A percentile compares a stretch with the other conserved stretches of the same genome.
phyloP scores from a whole-genome alignment of 2,888 invertebrate species.

The Hypselothyrea guttata region DNA sequence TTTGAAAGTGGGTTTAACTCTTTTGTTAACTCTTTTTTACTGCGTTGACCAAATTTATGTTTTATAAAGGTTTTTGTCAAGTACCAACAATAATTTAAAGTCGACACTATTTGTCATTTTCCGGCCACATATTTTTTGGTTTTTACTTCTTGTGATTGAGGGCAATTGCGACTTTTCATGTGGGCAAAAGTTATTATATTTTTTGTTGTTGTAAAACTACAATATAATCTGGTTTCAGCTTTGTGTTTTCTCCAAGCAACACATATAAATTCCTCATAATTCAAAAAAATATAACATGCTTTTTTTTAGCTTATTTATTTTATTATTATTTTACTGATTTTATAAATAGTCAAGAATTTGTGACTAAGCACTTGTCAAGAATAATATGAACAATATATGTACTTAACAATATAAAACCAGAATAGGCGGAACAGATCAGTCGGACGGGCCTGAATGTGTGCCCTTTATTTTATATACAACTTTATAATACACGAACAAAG shows the following conservation, averaged over 20 bases:
- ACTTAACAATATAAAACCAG: too few relatives aligned
- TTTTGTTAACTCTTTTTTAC: conserved; percentile 10
- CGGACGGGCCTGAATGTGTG: too few relatives aligned
- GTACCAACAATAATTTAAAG: conserved; percentile 21
- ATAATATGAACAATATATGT: too few relatives aligned
- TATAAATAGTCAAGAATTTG: conserved; percentile 17
- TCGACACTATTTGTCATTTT: conserved; percentile 30
- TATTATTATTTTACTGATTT: background rate
- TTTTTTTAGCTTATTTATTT: too few relatives aligned
- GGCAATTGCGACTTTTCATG: conserved; percentile 11
- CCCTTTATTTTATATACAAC: too few relatives aligned
- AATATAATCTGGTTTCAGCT: background rate
- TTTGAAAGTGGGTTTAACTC: conserved; percentile 1
- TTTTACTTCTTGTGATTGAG: conserved; percentile 11
- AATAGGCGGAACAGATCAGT: too few relatives aligned
- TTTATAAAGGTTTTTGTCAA: conserved; percentile 15
- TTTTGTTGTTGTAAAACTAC: background rate
- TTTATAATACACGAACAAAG: too few relatives aligned
- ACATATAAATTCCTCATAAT: background rate
- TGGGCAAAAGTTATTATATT: background rate
- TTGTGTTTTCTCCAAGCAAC: background rate
- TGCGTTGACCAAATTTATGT: conserved; percentile 24
- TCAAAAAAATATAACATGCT: too few relatives aligned
- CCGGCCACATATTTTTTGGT: background rate
- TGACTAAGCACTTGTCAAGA: conserved; percentile 32